Base-by-base conservation (phyloP, 1,140 invertebrate species). In the Manduca sexta region DNA sequence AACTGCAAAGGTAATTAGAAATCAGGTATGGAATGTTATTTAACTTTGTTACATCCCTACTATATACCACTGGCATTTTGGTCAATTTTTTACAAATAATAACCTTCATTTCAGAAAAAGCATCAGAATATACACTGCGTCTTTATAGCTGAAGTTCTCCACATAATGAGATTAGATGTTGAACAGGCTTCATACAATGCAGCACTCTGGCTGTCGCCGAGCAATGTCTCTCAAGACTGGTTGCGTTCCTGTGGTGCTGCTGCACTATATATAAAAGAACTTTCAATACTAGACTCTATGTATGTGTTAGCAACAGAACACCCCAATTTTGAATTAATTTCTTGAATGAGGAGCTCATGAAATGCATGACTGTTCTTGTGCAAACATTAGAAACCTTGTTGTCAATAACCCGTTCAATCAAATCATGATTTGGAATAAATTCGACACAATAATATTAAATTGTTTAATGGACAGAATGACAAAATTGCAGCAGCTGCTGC, bases 391-490 rank as follows among this genome's bases (percentile, higher is more conserved):
- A 84, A 87, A 87, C 47, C 56, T 87, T 44, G 86, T 87, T 13
- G 86, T 87, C 1, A 87, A 87, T 38, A 87, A 87, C 64, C 84
- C 86, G 1, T 87, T 86, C 37, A 87, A 86, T 49, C 86, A 87
- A 65, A 86, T 85, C 3, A 86, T 87, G 57, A 86, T 87, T 47
- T 87, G 86, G 86, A 86, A 80, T 42, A 87, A 86, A 64, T 86
- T 87, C 69, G 84, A 86, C 50, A 51, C 84, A 4, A 86, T 80
- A 49, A 86, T 87, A 13, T 42, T 86, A 1, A 86, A 86, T 50
- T 74, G 77, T 45, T 60, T 87, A 10, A 65, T 87, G 18, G 84
- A 3, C 76, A 84, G n/a, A 87, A 86, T 74, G 86, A 87, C 60
- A 86, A 86, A 70, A 86, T 87, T n/a, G 79, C 83, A 8, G 79